phyloP scores from a whole-genome alignment of 2,888 invertebrate species.

The Oscheius sp. region DNA sequence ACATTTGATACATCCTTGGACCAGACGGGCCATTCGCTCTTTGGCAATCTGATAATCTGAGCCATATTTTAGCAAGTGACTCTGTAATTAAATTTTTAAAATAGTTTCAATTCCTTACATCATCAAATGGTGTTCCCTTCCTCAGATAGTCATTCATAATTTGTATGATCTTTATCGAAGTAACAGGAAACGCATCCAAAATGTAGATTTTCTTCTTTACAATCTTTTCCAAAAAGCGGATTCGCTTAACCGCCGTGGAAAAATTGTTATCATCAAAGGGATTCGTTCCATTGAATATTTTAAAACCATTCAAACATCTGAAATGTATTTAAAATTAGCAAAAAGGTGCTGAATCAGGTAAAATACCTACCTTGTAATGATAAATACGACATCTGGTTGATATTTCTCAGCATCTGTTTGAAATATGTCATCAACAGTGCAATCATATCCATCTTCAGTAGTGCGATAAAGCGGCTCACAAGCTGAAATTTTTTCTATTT shows the following conservation, averaged over 20 bases:
- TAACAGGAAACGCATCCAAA: not conserved
- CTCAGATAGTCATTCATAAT: not conserved
- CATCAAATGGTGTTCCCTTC: not conserved
- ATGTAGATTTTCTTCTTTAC: constrained; percentile 6
- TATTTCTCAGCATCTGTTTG: not conserved
- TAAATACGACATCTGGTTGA: not conserved
- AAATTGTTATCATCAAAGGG: not conserved
- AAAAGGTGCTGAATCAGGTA: not conserved
- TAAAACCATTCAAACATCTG: not conserved
- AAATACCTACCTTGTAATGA: not conserved
- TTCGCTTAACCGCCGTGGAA: not conserved
- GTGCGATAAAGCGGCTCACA: constrained; percentile 1
- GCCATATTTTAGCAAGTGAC: too few species aligned
- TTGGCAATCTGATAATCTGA: too few species aligned
- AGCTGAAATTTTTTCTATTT: not conserved
- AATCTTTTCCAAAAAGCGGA: not conserved
- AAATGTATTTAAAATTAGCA: not conserved
- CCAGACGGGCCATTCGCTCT: constrained; percentile 7
- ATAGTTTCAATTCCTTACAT: not conserved
- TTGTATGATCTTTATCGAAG: not conserved
- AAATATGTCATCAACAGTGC: not conserved
- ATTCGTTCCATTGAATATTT: not conserved
- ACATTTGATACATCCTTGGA: not conserved
- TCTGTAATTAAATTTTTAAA: too few species aligned
- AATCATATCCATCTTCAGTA: not conserved